A percentile compares a stretch with the other conserved stretches of the same genome.
phyloP scores from a whole-genome alignment of 1,140 invertebrate genomes.

The Bombus impatiens region DNA sequence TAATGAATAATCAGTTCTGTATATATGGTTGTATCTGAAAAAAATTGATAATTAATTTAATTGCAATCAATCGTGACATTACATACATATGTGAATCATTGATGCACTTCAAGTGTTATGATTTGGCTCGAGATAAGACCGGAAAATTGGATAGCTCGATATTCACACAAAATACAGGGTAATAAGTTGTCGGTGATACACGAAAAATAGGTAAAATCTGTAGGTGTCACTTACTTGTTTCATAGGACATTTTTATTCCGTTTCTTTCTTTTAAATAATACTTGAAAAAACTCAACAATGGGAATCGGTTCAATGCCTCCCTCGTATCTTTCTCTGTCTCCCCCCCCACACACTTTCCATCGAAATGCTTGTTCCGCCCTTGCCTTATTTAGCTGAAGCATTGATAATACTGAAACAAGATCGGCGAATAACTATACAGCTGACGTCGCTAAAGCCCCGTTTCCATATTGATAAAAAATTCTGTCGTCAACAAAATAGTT shows the following conservation, averaged over 20 bases:
- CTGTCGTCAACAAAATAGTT: not conserved
- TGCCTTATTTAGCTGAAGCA: constrained; percentile 75
- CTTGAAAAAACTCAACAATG: constrained; percentile 42
- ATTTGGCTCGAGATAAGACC: constrained; percentile 52
- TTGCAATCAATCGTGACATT: not conserved
- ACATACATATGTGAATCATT: constrained; percentile 4
- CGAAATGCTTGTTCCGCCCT: constrained; percentile 73
- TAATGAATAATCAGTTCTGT: not conserved
- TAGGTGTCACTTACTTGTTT: constrained; percentile 72
- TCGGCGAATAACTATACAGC: not conserved
- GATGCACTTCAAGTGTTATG: constrained; percentile 44
- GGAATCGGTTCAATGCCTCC: constrained; percentile 49
- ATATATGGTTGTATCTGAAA: not conserved
- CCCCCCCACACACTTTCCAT: constrained; percentile 52
- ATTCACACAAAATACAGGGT: constrained; percentile 10
- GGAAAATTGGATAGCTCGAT: constrained; percentile 40
- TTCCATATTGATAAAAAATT: not conserved
- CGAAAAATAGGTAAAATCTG: not conserved
- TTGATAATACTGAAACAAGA: constrained; percentile 40
- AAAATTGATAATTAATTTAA: not conserved
- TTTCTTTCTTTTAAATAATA: constrained; percentile 53
- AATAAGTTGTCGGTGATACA: not conserved
- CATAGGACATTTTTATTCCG: constrained; percentile 73
- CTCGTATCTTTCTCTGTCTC: constrained; percentile 55
- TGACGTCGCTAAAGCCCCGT: not conserved